Evolutionary conservation across 2,888 invertebrate species (phyloP), one percentile per base, ranked within the genome.

Genomic region (Luffia ferchaultella): DNA sequence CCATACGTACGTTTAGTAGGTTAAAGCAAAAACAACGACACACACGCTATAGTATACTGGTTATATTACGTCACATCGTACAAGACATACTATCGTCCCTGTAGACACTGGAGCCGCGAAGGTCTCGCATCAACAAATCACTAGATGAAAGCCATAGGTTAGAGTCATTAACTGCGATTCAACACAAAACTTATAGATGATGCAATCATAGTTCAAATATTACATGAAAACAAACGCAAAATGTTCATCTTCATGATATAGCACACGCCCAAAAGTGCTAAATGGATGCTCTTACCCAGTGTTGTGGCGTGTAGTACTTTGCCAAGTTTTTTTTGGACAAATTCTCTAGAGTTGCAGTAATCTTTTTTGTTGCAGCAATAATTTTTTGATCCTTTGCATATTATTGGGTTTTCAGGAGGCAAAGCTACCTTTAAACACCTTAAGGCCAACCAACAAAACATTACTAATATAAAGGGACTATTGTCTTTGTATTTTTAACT

Each of bases 381-480:
- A 62, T 65, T 65, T 67, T 70, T 68, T 60, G 68, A 59, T 53
- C 64, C 63, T 69, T 70, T 68, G 76, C 82, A 83, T 65, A 66
- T 58, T 65, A 73, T 60, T 62, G 80, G 78, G 61, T 73, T 66
- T 59, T 72, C 85, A 60, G 87, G 87, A 70, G 88, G 88, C 68
- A 88, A 85, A 65, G 85, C 82, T 73, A 72, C 69, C 68, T 64
- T 73, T 80, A 77, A 73, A 85, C 85, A 87, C 86, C 87, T 85
- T 86, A 87, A 83, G 62, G 65, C 68, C 76, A 78, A 43, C 18
- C 49, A 41, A 15, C 43, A 42, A 30, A 30, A 30, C 12, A 30
- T 30, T 30, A 30, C 30, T 12, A 30, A 30, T 30, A 30, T 12
- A 30, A 30, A 30, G n/a, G n/a, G n/a, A n/a, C n/a, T n/a, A n/a